phyloP scores from a whole-genome alignment of 2,113 vertebrate genomes.

The Rana temporaria region DNA sequence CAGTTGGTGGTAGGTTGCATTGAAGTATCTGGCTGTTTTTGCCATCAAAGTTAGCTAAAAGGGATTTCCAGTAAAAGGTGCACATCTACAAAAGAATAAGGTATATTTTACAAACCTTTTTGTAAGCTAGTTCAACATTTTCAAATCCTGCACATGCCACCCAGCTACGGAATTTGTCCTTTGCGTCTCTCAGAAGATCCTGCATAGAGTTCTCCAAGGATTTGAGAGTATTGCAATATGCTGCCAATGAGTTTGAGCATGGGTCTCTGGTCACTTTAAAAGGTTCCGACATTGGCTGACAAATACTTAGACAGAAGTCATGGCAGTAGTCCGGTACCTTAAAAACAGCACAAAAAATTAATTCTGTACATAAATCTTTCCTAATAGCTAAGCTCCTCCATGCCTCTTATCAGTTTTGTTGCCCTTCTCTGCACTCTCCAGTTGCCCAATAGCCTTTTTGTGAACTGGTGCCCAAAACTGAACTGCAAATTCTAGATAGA shows the following conservation, averaged over 20 bases:
- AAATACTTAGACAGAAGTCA: conserved; percentile 39
- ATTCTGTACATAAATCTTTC: too few species aligned
- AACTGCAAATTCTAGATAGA: too few species aligned
- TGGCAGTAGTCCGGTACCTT: conserved; percentile 75
- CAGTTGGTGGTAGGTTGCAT: too few species aligned
- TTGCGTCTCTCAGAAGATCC: conserved; percentile 67
- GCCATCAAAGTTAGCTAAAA: too few species aligned
- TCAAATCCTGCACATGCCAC: conserved; percentile 65
- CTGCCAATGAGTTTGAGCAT: conserved; percentile 12
- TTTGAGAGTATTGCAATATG: conserved; percentile 55
- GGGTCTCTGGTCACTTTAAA: background rate
- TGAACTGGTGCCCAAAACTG: too few species aligned
- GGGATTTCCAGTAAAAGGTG: too few species aligned
- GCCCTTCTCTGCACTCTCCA: too few species aligned
- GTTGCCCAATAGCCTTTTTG: too few species aligned
- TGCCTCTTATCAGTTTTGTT: too few species aligned
- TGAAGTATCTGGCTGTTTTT: too few species aligned
- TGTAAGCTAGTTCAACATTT: conserved; percentile 70
- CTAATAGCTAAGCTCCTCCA: too few species aligned
- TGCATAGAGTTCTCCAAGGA: conserved; percentile 67
- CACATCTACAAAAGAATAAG: too few species aligned
- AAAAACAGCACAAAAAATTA: background rate
- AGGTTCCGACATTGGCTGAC: conserved; percentile 5
- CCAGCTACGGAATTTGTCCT: conserved; percentile 71
- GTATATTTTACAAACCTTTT: conserved; percentile 70